Base-by-base conservation (phyloP, 2,113 vertebrate species). In the Spea bombifrons region DNA sequence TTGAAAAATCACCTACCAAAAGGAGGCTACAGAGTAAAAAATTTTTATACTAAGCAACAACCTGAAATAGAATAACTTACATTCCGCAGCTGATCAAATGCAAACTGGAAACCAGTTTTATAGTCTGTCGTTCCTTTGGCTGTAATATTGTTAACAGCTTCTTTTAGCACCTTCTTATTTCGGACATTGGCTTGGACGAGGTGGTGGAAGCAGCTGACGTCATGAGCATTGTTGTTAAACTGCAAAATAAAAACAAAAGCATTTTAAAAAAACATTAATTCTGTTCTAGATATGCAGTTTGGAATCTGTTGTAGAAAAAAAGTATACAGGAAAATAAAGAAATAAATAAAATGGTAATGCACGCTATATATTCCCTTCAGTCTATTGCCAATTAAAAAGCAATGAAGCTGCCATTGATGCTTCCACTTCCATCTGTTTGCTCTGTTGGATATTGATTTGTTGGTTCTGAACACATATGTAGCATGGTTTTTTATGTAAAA, bases 51-150 rank as follows among this genome's bases (percentile, higher is more conserved):
- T 64, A 15, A 66, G 30, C 17, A 66, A 66, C n/a, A 17, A 15
- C 30, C 30, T 5, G 1, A 13, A 50, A 70, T 61, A 8, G 44
- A 81, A 86, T 81, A n/a, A 91, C 95, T 94, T 88, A 99, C 97
- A 82, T 92, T 94, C 78, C 93, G 91, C 47, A 99, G 92, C 85
- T 99, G 97, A 71, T 98, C 92, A 87, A 99, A 99, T 61, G 97
- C 97, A 85, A 98, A 99, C 84, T 95, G 96, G 73, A 99, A 98
- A 66, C 97, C 97, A 83, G 96, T 97, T 59, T 97, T 99, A 88
- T 99, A 99, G 87, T 99, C 96, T 0, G 97, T 99, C 47, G 99
- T 97, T 82, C 97, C 97, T 87, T 99, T 99, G 0, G 97, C 97
- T 8, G 94, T 92, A 83, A 99, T 98, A 86, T 97, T 96, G 86